Conservation (phyloP, 2,888 invertebrate genomes). For the Microdon myrmicae region DNA sequence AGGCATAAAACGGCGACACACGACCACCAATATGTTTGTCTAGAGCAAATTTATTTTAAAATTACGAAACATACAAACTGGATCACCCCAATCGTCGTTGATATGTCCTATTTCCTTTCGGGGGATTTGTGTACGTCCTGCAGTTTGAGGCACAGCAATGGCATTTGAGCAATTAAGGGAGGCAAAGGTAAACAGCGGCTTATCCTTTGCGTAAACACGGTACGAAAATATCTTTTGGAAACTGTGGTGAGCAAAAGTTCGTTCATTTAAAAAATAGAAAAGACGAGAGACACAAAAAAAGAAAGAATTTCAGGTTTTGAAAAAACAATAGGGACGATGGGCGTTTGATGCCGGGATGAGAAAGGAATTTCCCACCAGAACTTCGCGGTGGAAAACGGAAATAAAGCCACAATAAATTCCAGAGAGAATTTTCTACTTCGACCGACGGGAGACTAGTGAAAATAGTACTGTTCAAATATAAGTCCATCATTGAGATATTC, state of each 20-base stretch:
- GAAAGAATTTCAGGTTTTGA: too few species aligned
- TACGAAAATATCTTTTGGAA: slow-evolving; percentile 20
- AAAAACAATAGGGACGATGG: too few species aligned
- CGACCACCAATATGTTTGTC: slow-evolving; percentile 36
- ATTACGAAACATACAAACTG: slow-evolving; percentile 24
- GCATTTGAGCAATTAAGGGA: slow-evolving; percentile 47
- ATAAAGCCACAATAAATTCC: too few species aligned
- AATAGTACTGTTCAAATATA: too few species aligned
- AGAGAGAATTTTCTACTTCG: too few species aligned
- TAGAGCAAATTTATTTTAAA: slow-evolving; percentile 50
- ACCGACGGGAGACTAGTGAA: too few species aligned
- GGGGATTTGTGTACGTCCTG: slow-evolving; percentile 23
- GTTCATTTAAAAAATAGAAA: too few species aligned
- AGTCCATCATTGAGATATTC: too few species aligned
- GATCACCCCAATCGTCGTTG: neutral
- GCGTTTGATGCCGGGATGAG: too few species aligned
- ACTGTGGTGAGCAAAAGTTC: slow-evolving; percentile 6
- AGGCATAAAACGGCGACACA: slow-evolving; percentile 58
- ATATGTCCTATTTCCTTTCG: slow-evolving; percentile 12
- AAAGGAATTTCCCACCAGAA: too few species aligned
- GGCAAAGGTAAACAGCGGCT: slow-evolving; percentile 48
- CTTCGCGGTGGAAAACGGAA: too few species aligned
- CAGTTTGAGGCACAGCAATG: slow-evolving; percentile 31
- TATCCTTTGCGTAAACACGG: slow-evolving; percentile 49
- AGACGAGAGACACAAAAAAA: too few species aligned